Percentiles rank a stretch among this genome's conserved stretches.
These are phyloP conservation scores for Actinia equina DNA, from an alignment of 64 coral and sea anemone genomes.

Conservation along the genomic window DNA sequence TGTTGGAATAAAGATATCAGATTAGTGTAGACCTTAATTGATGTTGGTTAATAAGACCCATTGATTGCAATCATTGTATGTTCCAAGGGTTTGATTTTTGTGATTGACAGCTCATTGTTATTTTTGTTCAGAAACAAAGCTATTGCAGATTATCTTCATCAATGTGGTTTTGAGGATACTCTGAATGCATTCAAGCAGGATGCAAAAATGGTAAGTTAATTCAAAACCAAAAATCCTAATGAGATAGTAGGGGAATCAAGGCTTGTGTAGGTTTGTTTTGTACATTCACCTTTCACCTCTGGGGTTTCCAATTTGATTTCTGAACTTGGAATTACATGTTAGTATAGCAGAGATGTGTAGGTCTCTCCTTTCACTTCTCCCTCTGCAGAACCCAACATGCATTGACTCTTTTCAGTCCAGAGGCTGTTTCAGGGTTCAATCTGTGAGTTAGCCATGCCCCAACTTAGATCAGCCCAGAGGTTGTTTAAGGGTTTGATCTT, in stretches of 20 bases:
- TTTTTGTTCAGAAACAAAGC: conserved; percentile 83
- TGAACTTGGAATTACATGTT: too few relatives aligned
- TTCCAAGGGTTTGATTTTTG: not conserved
- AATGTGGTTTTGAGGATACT: conserved; percentile 92
- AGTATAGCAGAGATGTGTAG: too few relatives aligned
- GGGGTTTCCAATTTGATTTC: too few relatives aligned
- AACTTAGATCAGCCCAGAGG: too few relatives aligned
- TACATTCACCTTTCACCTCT: too few relatives aligned
- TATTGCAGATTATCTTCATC: conserved; percentile 95
- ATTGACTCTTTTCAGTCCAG: too few relatives aligned
- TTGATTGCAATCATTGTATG: not conserved
- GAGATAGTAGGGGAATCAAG: not conserved
- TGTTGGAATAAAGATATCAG: not conserved
- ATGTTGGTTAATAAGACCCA: not conserved
- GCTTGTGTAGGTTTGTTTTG: too few relatives aligned
- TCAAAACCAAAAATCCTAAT: not conserved
- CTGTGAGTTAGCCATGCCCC: too few relatives aligned
- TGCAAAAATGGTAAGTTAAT: conserved; percentile 85
- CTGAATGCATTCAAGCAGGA: conserved; percentile 96
- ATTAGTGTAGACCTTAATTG: not conserved
- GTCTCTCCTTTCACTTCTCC: too few relatives aligned
- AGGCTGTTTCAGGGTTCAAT: too few relatives aligned
- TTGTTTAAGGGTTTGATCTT: too few relatives aligned
- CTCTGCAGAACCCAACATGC: too few relatives aligned
- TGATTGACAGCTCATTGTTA: not conserved